These are phyloP conservation scores for Tichodroma muraria DNA, from an alignment of 2,113 vertebrate genomes.

Conservation along the genomic window DNA sequence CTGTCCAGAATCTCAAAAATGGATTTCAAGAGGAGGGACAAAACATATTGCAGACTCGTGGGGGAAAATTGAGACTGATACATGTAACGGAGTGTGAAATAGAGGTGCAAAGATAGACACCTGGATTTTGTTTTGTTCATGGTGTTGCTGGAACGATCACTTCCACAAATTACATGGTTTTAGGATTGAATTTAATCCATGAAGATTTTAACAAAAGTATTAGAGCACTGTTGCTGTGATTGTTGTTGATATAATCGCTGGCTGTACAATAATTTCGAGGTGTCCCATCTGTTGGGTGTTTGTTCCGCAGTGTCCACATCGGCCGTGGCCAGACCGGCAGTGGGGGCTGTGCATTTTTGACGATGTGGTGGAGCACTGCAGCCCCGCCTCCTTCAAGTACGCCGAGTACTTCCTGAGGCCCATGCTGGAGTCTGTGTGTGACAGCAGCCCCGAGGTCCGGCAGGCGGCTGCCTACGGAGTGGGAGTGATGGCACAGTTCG, in stretches of 20 bases:
- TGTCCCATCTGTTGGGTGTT: background rate
- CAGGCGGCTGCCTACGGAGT: conserved; percentile 95
- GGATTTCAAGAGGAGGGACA: background rate
- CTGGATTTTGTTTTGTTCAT: background rate
- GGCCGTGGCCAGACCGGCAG: conserved; percentile 95
- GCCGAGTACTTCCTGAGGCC: conserved; percentile 90
- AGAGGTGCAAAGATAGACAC: background rate
- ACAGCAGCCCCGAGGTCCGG: conserved; percentile 89
- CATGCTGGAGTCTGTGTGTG: conserved; percentile 89
- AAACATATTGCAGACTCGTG: background rate
- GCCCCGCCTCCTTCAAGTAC: conserved; percentile 93
- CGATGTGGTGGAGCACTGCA: conserved; percentile 95
- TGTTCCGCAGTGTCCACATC: conserved; percentile 83
- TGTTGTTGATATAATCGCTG: background rate
- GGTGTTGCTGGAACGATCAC: background rate
- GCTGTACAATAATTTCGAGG: background rate
- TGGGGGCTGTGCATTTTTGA: conserved; percentile 99
- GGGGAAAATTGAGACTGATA: background rate
- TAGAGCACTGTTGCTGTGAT: background rate
- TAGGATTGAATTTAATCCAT: background rate
- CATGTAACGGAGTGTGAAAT: background rate
- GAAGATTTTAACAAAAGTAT: background rate
- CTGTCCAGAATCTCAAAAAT: background rate
- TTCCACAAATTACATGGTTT: background rate
- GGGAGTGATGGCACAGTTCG: conserved; percentile 95